These are phyloP conservation scores for Gyps fulvus DNA, from an alignment of 2,113 vertebrate species.

Conservation along the genomic window DNA sequence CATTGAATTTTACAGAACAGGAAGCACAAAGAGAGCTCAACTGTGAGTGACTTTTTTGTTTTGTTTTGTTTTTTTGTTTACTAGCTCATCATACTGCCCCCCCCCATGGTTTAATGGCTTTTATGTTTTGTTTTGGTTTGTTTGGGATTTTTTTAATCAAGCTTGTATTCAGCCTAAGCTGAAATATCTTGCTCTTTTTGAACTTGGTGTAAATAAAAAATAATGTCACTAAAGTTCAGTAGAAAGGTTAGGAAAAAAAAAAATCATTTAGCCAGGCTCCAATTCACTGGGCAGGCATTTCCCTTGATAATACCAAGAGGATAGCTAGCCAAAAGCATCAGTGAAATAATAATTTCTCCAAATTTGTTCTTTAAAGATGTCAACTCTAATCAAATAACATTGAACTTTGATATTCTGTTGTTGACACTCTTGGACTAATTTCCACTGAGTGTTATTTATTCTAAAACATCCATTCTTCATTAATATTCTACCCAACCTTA, in stretches of 20 bases:
- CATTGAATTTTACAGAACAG: not conserved
- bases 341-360: not conserved
- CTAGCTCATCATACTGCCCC: not conserved
- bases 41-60: not conserved
- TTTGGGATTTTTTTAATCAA: not conserved
- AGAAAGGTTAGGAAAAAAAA: not conserved
- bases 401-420: not conserved
- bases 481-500: not conserved
- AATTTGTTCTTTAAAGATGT: not conserved
- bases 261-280: not conserved
- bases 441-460: not conserved
- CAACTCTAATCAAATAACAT: not conserved
- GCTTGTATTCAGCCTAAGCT: not conserved
- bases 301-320: not conserved
- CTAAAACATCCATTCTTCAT: not conserved
- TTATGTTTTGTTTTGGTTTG: not conserved
- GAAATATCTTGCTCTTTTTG: not conserved
- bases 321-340: not conserved
- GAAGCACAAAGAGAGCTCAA: not conserved
- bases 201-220: not conserved
- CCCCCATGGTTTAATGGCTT: not conserved
- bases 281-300: not conserved
- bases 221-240: not conserved
- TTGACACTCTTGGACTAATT: not conserved
- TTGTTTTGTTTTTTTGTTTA: not conserved